Evolutionary conservation across 2,797 vertebrate species (phyloP), one percentile per base, ranked within the genome.

Genomic region (Phataginus tetradactyla): DNA sequence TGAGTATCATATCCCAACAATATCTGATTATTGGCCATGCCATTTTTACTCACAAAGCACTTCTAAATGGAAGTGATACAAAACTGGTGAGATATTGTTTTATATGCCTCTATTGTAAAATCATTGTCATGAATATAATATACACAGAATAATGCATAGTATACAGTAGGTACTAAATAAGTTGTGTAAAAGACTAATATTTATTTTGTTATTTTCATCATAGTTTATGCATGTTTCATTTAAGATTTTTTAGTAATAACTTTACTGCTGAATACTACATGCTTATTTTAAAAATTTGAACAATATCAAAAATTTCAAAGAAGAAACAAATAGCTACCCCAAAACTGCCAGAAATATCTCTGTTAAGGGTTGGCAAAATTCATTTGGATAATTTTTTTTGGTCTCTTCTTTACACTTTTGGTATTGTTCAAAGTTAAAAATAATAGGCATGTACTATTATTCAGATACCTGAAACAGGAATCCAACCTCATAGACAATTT

Each of bases 391-490:
- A 49, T 25, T 61, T 53, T 89, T 53, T 89, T 75, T 34, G 13
- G 13, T 74, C 84, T 84, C 14, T 86, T 90, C 42, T 86, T 53
- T 81, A 32, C 17, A 63, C 2, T 51, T 93, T 80, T 78, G 23
- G n/a, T 78, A 17, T 39, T 87, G 45, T 93, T 74, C 14, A 93
- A 86, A 59, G 84, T 93, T 61, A 79, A 93, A 79, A 84, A n/a
- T 69, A 86, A 51, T 25, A 42, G 53, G 0, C 20, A 77, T 32
- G 2, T 45, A 45, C 25, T n/a, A 45, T 84, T 81, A 78, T 32
- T 81, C 93, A 74, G 74, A 95, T 95, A 96, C 1, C 20, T 90
- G 0, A 49, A 83, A 81, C 1, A 79, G 32, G 49, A 89, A 53
- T 49, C 20, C 20, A 39, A 4, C 14, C 53, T 64, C 32, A 66